A percentile compares a stretch with the other conserved stretches of the same genome.
Conservation (phyloP, 1,140 invertebrate genomes). For the Amphibalanus amphitrite region DNA sequence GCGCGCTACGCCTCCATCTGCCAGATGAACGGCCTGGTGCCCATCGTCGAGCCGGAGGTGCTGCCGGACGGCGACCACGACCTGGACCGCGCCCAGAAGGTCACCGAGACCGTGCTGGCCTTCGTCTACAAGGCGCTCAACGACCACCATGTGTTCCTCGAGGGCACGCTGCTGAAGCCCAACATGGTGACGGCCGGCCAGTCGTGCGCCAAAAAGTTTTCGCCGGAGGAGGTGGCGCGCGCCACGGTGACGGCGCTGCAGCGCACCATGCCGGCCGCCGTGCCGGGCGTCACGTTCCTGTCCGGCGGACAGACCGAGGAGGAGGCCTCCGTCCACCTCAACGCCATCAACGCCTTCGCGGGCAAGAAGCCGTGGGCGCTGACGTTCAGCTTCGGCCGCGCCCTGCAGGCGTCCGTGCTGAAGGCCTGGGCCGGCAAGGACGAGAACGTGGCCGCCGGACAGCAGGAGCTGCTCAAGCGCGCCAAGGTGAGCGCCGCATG, state of each 20-base stretch:
- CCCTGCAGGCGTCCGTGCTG: conserved; percentile 67
- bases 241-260: conserved; percentile 41
- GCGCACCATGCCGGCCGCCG: conserved; percentile 40
- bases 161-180: conserved; percentile 44
- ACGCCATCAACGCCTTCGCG: conserved; percentile 37
- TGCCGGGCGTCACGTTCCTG: conserved; percentile 39
- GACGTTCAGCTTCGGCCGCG: conserved; percentile 43
- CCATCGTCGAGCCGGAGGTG: conserved; percentile 47
- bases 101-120: conserved; percentile 37
- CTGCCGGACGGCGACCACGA: conserved; percentile 45
- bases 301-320: conserved; percentile 45
- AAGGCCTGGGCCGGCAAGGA: conserved; percentile 81
- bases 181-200: conserved; percentile 48
- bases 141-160: conserved; percentile 43
- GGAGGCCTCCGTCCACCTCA: conserved; percentile 40
- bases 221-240: conserved; percentile 33
- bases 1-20: conserved; percentile 46
- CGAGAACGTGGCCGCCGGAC: conserved; percentile 65
- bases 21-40: conserved; percentile 44
- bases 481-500: conserved; percentile 46
- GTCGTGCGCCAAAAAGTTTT: conserved; percentile 29
- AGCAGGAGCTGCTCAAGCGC: conserved; percentile 73
- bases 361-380: conserved; percentile 42
- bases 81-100: conserved; percentile 38
- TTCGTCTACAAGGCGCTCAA: conserved; percentile 42